Evolutionary conservation across 2,797 vertebrate species (phyloP).

Genomic region (Crotalus adamanteus): DNA sequence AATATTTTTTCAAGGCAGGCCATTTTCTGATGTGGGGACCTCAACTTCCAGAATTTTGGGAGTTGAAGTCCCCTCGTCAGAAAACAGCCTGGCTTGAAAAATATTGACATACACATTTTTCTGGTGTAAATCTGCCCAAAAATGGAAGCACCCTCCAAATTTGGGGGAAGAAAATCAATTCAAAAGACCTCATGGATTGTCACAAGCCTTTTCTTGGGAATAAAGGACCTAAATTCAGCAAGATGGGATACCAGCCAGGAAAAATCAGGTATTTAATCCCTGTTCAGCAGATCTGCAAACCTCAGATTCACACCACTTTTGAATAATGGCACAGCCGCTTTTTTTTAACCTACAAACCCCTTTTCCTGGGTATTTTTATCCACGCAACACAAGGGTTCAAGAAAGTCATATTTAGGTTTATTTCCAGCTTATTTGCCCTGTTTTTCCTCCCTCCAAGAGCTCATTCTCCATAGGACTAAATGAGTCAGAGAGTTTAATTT

Average conservation of each 20-base stretch:
- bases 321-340: background rate
- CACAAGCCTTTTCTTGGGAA: background rate
- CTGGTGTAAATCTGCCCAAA: background rate
- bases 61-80: background rate
- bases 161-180: background rate
- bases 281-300: background rate
- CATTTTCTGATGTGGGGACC: background rate
- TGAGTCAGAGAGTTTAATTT: background rate
- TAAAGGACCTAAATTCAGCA: background rate
- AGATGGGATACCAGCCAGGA: background rate
- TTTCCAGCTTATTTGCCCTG: background rate
- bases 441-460: background rate
- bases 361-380: background rate
- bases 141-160: background rate
- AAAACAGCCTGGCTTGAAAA: background rate
- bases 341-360: background rate
- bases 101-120: background rate
- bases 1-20: background rate
- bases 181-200: background rate
- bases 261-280: background rate
- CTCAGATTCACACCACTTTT: background rate
- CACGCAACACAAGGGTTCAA: background rate
- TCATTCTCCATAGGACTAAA: background rate
- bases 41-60: background rate
- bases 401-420: background rate